Percentiles rank a stretch among this genome's conserved stretches.
Conservation (phyloP, 2,113 vertebrate species). For the Amphilophus citrinellus region DNA sequence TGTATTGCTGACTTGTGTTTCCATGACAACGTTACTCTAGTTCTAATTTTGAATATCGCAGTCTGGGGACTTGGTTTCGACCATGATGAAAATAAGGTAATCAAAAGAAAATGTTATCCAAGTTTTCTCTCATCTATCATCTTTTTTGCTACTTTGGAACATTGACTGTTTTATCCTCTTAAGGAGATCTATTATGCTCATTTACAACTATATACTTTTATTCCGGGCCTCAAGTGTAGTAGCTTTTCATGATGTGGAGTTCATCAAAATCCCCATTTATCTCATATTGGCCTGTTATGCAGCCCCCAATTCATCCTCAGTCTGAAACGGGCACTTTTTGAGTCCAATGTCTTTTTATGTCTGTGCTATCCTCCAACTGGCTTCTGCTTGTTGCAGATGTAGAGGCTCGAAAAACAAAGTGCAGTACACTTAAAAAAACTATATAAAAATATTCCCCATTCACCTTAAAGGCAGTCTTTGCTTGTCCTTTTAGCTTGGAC, state of each 20-base stretch:
- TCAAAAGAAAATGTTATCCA: constrained; percentile 32
- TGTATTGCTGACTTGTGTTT: constrained; percentile 60
- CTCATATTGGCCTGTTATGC: background rate
- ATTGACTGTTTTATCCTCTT: background rate
- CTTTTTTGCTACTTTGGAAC: background rate
- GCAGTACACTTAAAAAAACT: background rate
- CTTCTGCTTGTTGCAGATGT: background rate
- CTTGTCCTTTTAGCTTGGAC: too few relatives aligned
- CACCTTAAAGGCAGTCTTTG: too few relatives aligned
- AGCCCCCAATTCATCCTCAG: background rate
- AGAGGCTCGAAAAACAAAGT: background rate
- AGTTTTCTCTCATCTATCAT: background rate
- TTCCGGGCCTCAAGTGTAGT: background rate
- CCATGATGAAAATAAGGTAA: constrained; percentile 36
- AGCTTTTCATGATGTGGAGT: background rate
- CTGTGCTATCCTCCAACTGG: background rate
- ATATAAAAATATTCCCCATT: too few relatives aligned
- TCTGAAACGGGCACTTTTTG: background rate
- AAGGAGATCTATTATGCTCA: background rate
- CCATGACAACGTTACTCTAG: constrained; percentile 61
- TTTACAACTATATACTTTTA: background rate
- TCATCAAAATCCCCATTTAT: constrained; percentile 1
- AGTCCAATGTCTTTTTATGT: background rate
- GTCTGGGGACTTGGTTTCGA: constrained; percentile 22
- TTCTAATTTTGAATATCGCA: constrained; percentile 55